Percentiles rank a stretch among this genome's conserved stretches.
Conservation (phyloP, 2,888 invertebrate species). For the Acanthosoma haemorrhoidale region DNA sequence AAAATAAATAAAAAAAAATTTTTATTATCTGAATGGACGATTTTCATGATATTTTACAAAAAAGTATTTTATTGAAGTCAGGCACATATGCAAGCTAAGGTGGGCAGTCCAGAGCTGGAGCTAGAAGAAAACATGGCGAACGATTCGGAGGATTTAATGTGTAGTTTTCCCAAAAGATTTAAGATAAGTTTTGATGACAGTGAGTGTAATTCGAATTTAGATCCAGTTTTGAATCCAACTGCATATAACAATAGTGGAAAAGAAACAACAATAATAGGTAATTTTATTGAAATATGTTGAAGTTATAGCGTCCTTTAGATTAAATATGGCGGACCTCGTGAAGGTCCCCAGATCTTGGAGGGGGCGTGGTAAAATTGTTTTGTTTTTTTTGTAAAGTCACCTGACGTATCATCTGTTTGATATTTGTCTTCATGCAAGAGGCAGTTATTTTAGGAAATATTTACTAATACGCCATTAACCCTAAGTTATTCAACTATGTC, state of each 20-base stretch:
- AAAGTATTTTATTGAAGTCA: background rate
- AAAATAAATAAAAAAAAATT: background rate
- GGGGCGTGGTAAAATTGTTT: too few relatives aligned
- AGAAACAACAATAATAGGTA: conserved; percentile 34
- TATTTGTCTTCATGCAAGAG: background rate
- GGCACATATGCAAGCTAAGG: background rate
- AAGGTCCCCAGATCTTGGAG: conserved; percentile 23
- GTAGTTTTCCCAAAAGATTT: conserved; percentile 45
- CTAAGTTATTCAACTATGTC: too few relatives aligned
- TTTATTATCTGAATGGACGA: background rate
- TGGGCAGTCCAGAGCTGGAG: background rate
- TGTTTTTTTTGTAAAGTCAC: conserved; percentile 19
- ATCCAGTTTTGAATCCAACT: conserved; percentile 30
- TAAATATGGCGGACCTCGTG: conserved; percentile 39
- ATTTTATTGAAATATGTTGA: conserved; percentile 36
- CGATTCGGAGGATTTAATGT: conserved; percentile 47
- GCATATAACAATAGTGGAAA: conserved; percentile 18
- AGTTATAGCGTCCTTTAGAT: conserved; percentile 31
- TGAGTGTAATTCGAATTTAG: conserved; percentile 31
- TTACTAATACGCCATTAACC: too few relatives aligned
- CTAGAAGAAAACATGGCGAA: conserved; percentile 47
- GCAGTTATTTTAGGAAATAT: too few relatives aligned
- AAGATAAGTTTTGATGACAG: conserved; percentile 26
- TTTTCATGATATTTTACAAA: background rate
- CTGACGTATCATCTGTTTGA: conserved; percentile 23